Evolutionary conservation across 64 coral and sea anemone genomes (phyloP).

Genomic region (Orbicella faveolata): DNA sequence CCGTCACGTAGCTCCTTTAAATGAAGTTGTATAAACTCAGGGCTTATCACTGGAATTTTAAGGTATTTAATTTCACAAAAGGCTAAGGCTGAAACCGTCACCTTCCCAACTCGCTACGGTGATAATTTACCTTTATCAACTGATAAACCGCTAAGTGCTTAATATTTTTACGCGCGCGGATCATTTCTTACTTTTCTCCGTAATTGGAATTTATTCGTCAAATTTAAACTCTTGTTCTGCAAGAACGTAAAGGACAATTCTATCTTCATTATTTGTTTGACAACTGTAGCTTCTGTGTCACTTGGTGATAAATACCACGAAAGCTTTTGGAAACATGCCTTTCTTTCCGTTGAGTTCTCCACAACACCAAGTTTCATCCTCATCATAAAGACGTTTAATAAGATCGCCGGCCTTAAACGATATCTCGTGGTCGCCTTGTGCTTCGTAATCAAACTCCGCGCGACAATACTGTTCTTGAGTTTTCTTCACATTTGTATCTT

Average conservation of each 20-base stretch:
- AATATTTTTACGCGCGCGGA: too few relatives aligned
- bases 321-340: slow-evolving; percentile 86
- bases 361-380: slow-evolving; percentile 81
- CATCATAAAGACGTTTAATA: slow-evolving; percentile 52
- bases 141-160: too few relatives aligned
- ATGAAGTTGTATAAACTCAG: too few relatives aligned
- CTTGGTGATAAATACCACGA: slow-evolving; percentile 20
- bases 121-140: too few relatives aligned
- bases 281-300: not conserved
- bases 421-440: slow-evolving; percentile 80
- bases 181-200: too few relatives aligned
- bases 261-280: not conserved
- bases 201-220: too few relatives aligned
- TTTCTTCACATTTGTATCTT: not conserved
- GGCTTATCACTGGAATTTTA: too few relatives aligned
- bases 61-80: too few relatives aligned
- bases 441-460: slow-evolving; percentile 64
- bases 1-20: too few relatives aligned
- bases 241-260: not conserved
- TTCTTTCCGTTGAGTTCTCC: slow-evolving; percentile 64
- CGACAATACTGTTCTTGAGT: slow-evolving; percentile 44
- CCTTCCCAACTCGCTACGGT: too few relatives aligned
- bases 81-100: too few relatives aligned
- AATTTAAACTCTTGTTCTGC: not conserved
- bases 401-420: slow-evolving; percentile 75